Percentiles rank a stretch among this genome's conserved stretches.
phyloP scores from a whole-genome alignment of 2,797 vertebrate species.

The Hapalemur alaotrensis region DNA sequence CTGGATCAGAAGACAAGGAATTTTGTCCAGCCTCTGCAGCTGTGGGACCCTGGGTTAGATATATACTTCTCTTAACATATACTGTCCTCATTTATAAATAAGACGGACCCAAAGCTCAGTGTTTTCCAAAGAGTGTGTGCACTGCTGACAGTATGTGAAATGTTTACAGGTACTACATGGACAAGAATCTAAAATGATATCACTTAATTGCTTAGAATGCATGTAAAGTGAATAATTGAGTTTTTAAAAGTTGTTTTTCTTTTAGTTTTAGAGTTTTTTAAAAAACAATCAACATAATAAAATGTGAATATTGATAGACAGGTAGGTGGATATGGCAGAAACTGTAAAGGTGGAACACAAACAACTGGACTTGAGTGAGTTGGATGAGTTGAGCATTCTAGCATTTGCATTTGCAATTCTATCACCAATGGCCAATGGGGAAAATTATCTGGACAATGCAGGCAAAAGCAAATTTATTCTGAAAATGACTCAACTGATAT shows the following conservation, averaged over 20 bases:
- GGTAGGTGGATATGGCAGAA: neutral
- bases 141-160: neutral
- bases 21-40: neutral
- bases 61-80: neutral
- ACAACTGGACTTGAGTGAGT: too few species aligned
- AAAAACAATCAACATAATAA: neutral
- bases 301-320: neutral
- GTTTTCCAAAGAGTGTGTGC: neutral
- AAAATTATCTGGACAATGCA: neutral
- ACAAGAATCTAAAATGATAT: neutral
- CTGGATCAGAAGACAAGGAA: conserved; percentile 2
- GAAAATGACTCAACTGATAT: neutral
- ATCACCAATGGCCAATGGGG: neutral
- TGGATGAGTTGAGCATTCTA: neutral
- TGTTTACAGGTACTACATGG: neutral
- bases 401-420: neutral
- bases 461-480: neutral
- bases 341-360: neutral
- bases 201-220: neutral
- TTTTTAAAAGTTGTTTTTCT: neutral
- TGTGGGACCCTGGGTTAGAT: neutral
- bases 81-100: neutral
- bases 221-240: neutral
- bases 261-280: neutral
- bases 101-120: neutral